Evolutionary conservation across 2,113 vertebrate species (phyloP).

Genomic region (Corythornis madagascariensis): DNA sequence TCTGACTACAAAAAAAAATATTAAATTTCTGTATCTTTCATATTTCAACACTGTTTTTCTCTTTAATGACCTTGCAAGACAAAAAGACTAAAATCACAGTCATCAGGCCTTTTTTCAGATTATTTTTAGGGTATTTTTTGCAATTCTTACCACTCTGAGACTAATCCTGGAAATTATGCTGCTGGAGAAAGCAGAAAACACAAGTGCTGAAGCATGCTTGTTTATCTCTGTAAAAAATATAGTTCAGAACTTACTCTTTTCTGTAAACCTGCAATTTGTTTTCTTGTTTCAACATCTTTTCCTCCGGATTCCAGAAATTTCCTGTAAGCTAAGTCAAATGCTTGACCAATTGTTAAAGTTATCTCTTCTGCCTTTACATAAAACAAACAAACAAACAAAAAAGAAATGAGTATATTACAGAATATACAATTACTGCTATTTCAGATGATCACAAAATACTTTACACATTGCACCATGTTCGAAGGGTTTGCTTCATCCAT

Average conservation of each 20-base stretch:
- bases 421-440: not conserved
- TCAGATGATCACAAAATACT: not conserved
- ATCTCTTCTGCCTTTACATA: constrained; percentile 92
- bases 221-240: not conserved
- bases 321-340: constrained; percentile 97
- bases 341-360: constrained; percentile 97
- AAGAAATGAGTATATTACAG: not conserved
- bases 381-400: not conserved
- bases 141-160: not conserved
- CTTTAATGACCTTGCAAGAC: not conserved
- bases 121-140: not conserved
- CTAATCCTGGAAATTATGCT: not conserved
- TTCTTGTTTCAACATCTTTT: constrained; percentile 97
- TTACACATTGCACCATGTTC: not conserved
- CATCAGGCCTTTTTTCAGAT: not conserved
- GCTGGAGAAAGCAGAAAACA: not conserved
- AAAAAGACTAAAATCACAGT: not conserved
- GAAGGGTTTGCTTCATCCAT: not conserved
- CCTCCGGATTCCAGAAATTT: constrained; percentile 99
- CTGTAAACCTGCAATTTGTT: constrained; percentile 94
- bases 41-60: not conserved
- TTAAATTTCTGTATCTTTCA: not conserved
- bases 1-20: not conserved
- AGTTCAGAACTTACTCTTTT: constrained; percentile 85
- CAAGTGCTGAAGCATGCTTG: not conserved